Base-by-base conservation (phyloP, 2,888 invertebrate species). In the Volucella inflata region DNA sequence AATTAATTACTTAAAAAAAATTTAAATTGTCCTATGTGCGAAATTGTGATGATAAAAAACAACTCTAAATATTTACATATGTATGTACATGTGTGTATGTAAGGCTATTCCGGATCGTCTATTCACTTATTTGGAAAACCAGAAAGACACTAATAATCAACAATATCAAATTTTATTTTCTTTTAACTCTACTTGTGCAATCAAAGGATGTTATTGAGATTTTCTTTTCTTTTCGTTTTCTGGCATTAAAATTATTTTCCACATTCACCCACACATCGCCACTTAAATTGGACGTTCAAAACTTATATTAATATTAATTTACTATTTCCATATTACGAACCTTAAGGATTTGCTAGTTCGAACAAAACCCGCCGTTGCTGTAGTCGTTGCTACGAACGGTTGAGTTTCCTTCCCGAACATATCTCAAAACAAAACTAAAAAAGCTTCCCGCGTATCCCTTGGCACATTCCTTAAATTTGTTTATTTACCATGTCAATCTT, bases 341-440 rank as follows among this genome's bases (percentile, higher is more conserved):
- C 82, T 83, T 42, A 78, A 74, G 78, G 77, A 84, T 77, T 87
- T 87, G 76, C 72, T 79, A 48, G 80, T 59, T 36, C 87, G 80
- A 76, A 80, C 87, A 87, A 84, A 87, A 80, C 80, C 84, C 84
- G 83, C 78, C 83, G 80, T 87, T 68, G 60, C 70, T 59, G 76
- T 71, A 40, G 81, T 55, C 71, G 71, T 76, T 60, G 60, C 60
- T 62, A 68, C 50, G 74, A 84, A 84, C 72, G 55, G 55, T 51
- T 77, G 64, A 21, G 84, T 81, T 77, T 87, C 82, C 78, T 88
- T 87, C 70, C 77, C 81, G 84, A 82, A 87, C 82, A 85, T 87
- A 78, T 71, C 82, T 72, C 82, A 87, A 85, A 77, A 77, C 70
- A 77, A 76, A 78, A 84, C 84, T 87, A 74, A 87, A 81, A 85